A percentile compares a stretch with the other conserved stretches of the same genome.
Conservation (phyloP, 2,888 invertebrate genomes). For the Chouioia cunea region DNA sequence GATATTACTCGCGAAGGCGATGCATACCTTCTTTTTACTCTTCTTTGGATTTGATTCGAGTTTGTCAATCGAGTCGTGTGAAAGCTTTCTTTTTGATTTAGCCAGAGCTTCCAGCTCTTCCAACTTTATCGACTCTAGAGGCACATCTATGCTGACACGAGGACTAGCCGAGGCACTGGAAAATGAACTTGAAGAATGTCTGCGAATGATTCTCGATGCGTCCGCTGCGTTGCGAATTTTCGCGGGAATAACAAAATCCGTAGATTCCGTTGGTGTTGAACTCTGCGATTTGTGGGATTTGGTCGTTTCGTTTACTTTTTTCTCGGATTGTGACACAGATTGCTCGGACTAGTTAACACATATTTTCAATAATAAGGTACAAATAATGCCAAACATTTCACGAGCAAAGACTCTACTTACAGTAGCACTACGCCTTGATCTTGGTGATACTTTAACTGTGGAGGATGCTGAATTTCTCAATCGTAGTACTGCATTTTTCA, state of each 20-base stretch:
- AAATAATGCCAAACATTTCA: conserved; percentile 47
- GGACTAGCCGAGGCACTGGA: conserved; percentile 79
- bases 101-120: conserved; percentile 46
- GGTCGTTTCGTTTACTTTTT: conserved; percentile 39
- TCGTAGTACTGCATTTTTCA: conserved; percentile 73
- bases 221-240: conserved; percentile 73
- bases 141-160: conserved; percentile 69
- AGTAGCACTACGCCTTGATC: conserved; percentile 66
- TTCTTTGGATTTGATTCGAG: conserved; percentile 52
- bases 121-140: conserved; percentile 25
- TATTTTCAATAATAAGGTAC: conserved; percentile 32
- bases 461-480: conserved; percentile 70
- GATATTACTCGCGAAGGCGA: not conserved
- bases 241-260: conserved; percentile 61
- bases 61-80: conserved; percentile 55
- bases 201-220: conserved; percentile 83
- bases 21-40: conserved; percentile 52
- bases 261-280: conserved; percentile 36
- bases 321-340: conserved; percentile 16
- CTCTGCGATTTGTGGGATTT: not conserved
- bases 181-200: conserved; percentile 87
- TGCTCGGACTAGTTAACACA: conserved; percentile 16
- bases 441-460: conserved; percentile 71
- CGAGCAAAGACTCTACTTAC: too few species aligned
- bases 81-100: conserved; percentile 57